Conservation (phyloP, 2,888 invertebrate genomes). For the Megalurothrips usitatus region DNA sequence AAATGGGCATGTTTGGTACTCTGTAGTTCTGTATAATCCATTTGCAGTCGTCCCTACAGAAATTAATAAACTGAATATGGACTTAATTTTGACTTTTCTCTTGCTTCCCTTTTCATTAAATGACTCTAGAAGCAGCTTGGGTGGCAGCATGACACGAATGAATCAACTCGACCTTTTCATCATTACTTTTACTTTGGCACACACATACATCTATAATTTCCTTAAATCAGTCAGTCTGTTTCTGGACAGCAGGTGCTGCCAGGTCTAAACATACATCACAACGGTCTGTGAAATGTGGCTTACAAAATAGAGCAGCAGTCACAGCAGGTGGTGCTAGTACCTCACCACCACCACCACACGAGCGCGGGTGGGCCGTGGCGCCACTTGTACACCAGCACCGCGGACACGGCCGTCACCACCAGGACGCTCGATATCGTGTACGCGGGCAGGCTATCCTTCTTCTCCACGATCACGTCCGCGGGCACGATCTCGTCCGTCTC, state of each 20-base stretch:
- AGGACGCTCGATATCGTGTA: conserved; percentile 8
- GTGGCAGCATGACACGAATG: not conserved
- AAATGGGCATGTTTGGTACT: no score
- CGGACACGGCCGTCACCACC: not conserved
- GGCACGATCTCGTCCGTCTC: conserved; percentile 33
- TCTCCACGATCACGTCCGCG: conserved; percentile 33
- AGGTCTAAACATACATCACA: conserved; percentile 14
- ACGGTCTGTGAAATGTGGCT: not conserved
- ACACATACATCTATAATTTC: not conserved
- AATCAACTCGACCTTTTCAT: not conserved
- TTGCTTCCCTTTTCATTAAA: no score
- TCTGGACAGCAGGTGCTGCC: not conserved
- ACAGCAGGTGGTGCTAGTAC: not conserved
- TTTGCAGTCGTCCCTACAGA: not conserved
- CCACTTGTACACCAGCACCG: not conserved
- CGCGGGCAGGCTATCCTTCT: conserved; percentile 35
- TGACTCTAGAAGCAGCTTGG: no score
- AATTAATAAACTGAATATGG: not conserved
- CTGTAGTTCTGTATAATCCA: not conserved
- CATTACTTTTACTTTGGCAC: not conserved
- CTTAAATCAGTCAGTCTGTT: conserved; percentile 16
- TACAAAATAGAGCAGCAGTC: not conserved
- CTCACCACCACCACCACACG: conserved; percentile 15
- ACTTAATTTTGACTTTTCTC: not conserved
- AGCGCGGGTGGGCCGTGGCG: not conserved